Evolutionary conservation across 2,113 vertebrate species (phyloP).

Genomic region (Lagopus muta): DNA sequence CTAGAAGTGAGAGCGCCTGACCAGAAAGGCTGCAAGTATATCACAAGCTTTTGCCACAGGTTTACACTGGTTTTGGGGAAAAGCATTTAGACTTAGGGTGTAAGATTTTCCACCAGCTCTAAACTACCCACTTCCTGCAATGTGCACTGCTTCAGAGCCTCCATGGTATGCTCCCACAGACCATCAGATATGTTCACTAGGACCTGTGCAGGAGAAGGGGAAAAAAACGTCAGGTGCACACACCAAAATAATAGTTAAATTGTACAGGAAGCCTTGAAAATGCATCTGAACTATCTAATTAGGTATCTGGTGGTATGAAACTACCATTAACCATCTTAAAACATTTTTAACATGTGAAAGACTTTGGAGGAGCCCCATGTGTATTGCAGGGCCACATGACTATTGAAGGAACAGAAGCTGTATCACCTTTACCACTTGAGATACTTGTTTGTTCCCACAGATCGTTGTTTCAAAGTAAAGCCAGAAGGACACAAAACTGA

Average conservation of each 20-base stretch:
- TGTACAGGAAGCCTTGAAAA: not conserved
- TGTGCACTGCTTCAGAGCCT: not conserved
- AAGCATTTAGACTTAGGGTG: constrained; percentile 3
- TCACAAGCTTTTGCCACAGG: constrained; percentile 17
- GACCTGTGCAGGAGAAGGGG: not conserved
- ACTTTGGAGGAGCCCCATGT: not conserved
- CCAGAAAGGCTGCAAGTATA: not conserved
- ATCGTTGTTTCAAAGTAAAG: not conserved
- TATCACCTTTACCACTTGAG: not conserved
- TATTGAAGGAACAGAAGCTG: not conserved
- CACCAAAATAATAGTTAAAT: not conserved
- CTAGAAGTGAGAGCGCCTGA: not conserved
- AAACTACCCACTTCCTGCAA: not conserved
- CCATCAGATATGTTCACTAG: constrained; percentile 19
- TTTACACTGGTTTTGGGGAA: not conserved
- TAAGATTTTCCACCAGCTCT: not conserved
- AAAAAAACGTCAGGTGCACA: not conserved
- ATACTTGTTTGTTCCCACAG: not conserved
- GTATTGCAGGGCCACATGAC: not conserved
- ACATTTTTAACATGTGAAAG: not conserved
- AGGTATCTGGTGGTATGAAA: not conserved
- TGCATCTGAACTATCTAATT: not conserved
- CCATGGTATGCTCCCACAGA: not conserved
- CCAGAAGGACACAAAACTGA: not conserved
- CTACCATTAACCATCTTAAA: not conserved